Base-by-base conservation (phyloP, 2,888 invertebrate genomes). In the Sarcophaga rosellei region DNA sequence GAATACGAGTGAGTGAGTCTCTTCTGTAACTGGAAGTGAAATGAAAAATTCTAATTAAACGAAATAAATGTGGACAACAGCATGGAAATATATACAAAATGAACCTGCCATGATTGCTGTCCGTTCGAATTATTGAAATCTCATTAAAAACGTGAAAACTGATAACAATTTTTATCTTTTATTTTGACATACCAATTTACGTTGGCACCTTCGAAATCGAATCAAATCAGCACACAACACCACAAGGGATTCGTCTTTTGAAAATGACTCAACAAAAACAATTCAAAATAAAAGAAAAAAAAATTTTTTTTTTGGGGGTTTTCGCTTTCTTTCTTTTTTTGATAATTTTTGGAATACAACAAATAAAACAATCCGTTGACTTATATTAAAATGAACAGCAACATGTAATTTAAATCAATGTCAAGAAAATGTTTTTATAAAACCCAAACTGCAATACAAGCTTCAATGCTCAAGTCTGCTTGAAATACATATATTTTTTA, bases 331-430 rank as follows among this genome's bases (percentile, higher is more conserved):
- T 73, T 25, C 53, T 66, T n/a, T 61, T 66, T 62, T 69, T 61
- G 72, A 70, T 76, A 81, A 81, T 76, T 70, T 65, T 59, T 73
- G 47, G 8, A 75, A 47, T 62, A 47, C 15, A 62, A 25, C 15
- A 35, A 66, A 66, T n/a, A 35, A 59, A 45, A 73, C 15, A 57
- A 44, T 10, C 8, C 8, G 66, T 78, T 73, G 70, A 53, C 70
- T 80, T 35, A 86, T 86, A 86, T 83, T 83, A 81, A 78, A 86
- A 86, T 84, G 83, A 81, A 81, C 84, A 86, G 81, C 84, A 80
- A 77, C 84, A 80, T 85, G 85, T 85, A 87, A 87, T 87, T 87
- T 87, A 87, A 82, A 87, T 87, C 87, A 87, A 87, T 85, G 87
- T 87, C 87, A 87, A 85, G 72, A 82, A 77, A 69, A 59, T 47